Evolutionary conservation across 2,888 invertebrate species (phyloP), one percentile per base, ranked within the genome.

Genomic region (Eupithecia subfuscata): DNA sequence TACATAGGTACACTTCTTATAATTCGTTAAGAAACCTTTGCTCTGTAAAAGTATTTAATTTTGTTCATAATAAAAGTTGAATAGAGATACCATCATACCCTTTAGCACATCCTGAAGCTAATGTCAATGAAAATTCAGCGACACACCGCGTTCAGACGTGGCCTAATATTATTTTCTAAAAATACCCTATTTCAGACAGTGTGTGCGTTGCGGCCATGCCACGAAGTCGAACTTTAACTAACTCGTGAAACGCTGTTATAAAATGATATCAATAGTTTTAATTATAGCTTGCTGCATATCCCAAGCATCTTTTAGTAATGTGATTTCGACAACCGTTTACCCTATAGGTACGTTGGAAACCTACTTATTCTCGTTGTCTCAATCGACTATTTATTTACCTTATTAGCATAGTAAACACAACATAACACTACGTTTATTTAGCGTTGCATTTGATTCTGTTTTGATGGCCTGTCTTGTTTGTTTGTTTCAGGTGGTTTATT

Each of bases 101-200:
- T 40, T 43, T 68, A 14, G 14, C 43, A 43, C 68, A 68, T 68
- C 68, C 60, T 9, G 11, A 72, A 63, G 52, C 37, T 64, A 52
- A 73, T 79, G 74, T 79, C 78, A 75, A 72, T 76, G 71, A 52
- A 69, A 74, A 71, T 71, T 70, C 74, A 67, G 74, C 75, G 75
- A 77, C 75, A 64, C 70, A 73, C 73, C 70, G 63, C 71, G 74
- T 74, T 63, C 74, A 70, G 69, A 69, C 81, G 82, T 89, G 94
- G 92, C 93, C 95, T 93, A 92, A 94, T 91, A 94, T 85, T 89
- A 88, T 86, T 93, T 90, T 94, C 95, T 93, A 92, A 93, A 95
- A 95, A 94, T 94, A 95, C 87, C 87, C 71, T 64, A 67, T 74
- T 87, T 84, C 90, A 92, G 90, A 91, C 90, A 88, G 85, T 84